Percentiles rank a stretch among this genome's conserved stretches.
phyloP scores from a whole-genome alignment of 2,113 vertebrate species.

The zebrafish (Danio rerio) region DNA sequence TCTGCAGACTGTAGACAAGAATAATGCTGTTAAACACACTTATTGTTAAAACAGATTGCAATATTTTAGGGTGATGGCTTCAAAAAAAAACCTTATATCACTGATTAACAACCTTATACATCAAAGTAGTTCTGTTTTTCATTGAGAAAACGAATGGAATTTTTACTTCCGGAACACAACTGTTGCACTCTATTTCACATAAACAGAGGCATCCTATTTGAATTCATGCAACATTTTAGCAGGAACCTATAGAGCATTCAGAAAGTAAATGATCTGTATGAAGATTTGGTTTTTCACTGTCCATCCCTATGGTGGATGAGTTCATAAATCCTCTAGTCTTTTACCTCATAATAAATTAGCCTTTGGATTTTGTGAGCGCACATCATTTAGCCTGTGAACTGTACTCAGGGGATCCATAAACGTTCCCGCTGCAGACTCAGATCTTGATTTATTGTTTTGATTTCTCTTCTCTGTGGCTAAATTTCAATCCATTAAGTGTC shows the following conservation, averaged over 20 bases:
- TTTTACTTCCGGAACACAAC: neutral
- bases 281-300: constrained; percentile 32
- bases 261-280: constrained; percentile 25
- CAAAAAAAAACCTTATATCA: neutral
- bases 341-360: constrained; percentile 46
- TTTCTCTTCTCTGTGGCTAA: constrained; percentile 24
- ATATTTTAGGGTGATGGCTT: neutral
- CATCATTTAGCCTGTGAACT: constrained; percentile 35
- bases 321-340: constrained; percentile 4
- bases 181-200: constrained; percentile 24
- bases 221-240: constrained; percentile 7
- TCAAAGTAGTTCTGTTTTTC: neutral
- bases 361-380: constrained; percentile 37
- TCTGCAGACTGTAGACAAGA: neutral
- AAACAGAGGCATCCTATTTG: neutral
- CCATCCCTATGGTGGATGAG: constrained; percentile 12
- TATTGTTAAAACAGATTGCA: neutral
- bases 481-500: constrained; percentile 28
- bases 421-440: constrained; percentile 18
- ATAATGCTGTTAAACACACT: neutral
- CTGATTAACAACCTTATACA: neutral
- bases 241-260: constrained; percentile 9
- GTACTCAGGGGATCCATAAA: constrained; percentile 5
- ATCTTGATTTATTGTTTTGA: constrained; percentile 33
- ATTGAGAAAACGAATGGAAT: neutral